Conservation (phyloP, 2,797 vertebrate species). For the Sus cebifrons region DNA sequence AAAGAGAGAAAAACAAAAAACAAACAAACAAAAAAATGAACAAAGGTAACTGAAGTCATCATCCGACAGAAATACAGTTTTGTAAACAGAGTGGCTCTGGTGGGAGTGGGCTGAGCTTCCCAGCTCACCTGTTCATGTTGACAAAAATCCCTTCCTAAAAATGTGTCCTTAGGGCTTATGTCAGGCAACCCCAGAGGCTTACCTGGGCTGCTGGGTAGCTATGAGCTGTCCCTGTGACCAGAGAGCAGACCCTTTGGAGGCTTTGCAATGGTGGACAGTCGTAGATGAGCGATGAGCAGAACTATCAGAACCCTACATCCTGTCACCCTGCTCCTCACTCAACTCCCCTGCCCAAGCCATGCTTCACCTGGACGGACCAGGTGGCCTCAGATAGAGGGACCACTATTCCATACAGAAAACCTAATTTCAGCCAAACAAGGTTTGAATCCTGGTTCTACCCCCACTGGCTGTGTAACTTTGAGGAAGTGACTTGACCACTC, state of each 20-base stretch:
- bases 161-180: background rate
- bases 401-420: background rate
- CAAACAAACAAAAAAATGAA: background rate
- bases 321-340: no score
- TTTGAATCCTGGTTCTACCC: background rate
- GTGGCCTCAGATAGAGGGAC: no score
- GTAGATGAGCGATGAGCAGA: background rate
- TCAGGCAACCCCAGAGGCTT: background rate
- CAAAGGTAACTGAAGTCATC: background rate
- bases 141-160: background rate
- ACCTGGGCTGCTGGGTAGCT: background rate
- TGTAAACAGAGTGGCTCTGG: background rate
- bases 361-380: no score
- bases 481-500: background rate
- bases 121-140: background rate
- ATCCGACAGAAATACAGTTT: background rate
- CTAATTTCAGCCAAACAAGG: background rate
- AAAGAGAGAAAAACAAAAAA: no score
- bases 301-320: background rate
- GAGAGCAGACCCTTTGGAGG: background rate
- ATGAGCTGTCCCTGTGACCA: background rate
- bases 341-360: no score
- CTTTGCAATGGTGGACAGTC: background rate
- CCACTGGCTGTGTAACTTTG: background rate
- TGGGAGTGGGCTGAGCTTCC: background rate